Base-by-base conservation (phyloP, 64 coral and sea anemone species). In the Trachythela sp. region DNA sequence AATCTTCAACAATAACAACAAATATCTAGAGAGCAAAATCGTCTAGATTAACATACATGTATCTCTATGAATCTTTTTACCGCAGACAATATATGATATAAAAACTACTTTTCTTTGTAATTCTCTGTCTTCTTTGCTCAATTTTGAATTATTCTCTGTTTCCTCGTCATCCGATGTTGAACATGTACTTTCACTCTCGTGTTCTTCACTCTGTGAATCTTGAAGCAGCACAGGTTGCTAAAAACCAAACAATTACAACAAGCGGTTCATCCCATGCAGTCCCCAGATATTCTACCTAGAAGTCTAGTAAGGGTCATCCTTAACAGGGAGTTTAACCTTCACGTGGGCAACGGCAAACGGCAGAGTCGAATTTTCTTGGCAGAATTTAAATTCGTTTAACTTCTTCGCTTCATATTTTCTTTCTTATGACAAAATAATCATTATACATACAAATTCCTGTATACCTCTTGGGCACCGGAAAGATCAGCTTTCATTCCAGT, bases 401-500 rank as follows among this genome's bases (percentile, higher is more conserved):
- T n/a, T n/a, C n/a, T n/a, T n/a, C n/a, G n/a, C n/a, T n/a, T n/a
- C n/a, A n/a, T n/a, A n/a, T n/a, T n/a, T n/a, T n/a, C n/a, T n/a
- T n/a, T n/a, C n/a, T n/a, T n/a, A n/a, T n/a, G n/a, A n/a, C n/a
- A n/a, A n/a, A n/a, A n/a, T n/a, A n/a, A n/a, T n/a, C n/a, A n/a
- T n/a, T n/a, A 36, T 2, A 48, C 45, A 60, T 52, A 86, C 20
- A 86, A 48, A 86, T 86, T 45, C 18, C 67, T 45, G 13, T 51
- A 50, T 22, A 91, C 35, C 45, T 88, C 85, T 39, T 88, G 90
- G 72, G 86, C 90, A 14, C 90, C 90, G 20, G 90, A 92, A 36
- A 92, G 90, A 38, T 92, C 90, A 15, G 70, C 70, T 68, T 92
- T 92, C 36, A 92, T 85, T 13, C 90, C 90, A 51, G 85, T 92